phyloP scores from a whole-genome alignment of 2,113 vertebrate genomes.

The Oncorhynchus tshawytscha region DNA sequence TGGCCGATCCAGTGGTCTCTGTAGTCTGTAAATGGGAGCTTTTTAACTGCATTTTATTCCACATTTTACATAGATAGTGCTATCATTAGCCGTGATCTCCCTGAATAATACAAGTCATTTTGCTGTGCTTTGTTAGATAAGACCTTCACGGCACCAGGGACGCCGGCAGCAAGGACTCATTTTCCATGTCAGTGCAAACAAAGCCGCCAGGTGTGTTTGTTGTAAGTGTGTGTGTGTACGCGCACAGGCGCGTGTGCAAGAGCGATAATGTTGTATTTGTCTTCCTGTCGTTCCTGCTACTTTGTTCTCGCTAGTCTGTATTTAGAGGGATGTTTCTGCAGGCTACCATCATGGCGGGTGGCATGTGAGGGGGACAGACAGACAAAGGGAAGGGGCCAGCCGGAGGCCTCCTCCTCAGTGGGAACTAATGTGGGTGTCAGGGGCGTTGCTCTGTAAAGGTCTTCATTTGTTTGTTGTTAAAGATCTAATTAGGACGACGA shows the following conservation, averaged over 20 bases:
- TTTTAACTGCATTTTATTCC: slow-evolving; percentile 52
- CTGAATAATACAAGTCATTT: slow-evolving; percentile 53
- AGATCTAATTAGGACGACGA: slow-evolving; percentile 90
- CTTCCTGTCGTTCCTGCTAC: not conserved
- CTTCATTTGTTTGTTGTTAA: slow-evolving; percentile 90
- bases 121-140: slow-evolving; percentile 49
- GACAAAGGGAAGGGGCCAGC: not conserved
- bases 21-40: slow-evolving; percentile 50
- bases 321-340: not conserved
- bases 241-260: slow-evolving; percentile 16
- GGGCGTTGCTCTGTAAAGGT: slow-evolving; percentile 73
- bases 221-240: slow-evolving; percentile 19
- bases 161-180: slow-evolving; percentile 30
- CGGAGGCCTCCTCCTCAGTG: slow-evolving; percentile 58
- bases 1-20: slow-evolving; percentile 40
- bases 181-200: slow-evolving; percentile 42
- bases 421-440: slow-evolving; percentile 67
- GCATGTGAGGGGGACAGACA: slow-evolving; percentile 11
- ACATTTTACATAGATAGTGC: slow-evolving; percentile 46
- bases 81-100: slow-evolving; percentile 54
- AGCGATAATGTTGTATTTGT: not conserved
- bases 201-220: slow-evolving; percentile 56
- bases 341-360: not conserved
- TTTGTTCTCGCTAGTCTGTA: not conserved
- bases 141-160: slow-evolving; percentile 43